Conservation (phyloP, 2,113 vertebrate species). For the Eulemur macaco region DNA sequence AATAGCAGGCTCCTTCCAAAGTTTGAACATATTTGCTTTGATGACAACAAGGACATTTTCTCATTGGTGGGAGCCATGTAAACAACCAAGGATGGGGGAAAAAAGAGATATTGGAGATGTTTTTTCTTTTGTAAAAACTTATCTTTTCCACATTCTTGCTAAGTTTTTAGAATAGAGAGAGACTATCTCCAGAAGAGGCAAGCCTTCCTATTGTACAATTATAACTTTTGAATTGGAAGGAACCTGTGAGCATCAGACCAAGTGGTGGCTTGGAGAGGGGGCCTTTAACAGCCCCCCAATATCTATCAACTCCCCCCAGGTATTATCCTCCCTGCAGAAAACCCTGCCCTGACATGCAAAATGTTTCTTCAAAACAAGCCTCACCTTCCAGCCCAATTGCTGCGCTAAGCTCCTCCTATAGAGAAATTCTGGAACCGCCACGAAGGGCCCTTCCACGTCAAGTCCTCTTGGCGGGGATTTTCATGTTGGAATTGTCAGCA, state of each 20-base stretch:
- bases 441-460: background rate
- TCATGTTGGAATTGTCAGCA: background rate
- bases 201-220: background rate
- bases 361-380: background rate
- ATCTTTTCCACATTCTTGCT: slow-evolving; percentile 12
- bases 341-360: background rate
- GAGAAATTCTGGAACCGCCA: background rate
- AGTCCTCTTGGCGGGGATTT: background rate
- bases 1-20: slow-evolving; percentile 51
- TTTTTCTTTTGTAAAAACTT: background rate
- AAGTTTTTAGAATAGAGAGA: slow-evolving; percentile 1
- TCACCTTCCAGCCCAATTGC: background rate
- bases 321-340: background rate
- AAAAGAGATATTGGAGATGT: background rate
- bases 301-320: background rate
- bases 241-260: background rate
- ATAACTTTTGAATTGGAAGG: background rate
- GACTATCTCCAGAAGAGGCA: slow-evolving; percentile 25
- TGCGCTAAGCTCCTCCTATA: background rate
- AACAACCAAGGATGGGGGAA: background rate
- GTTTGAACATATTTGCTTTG: slow-evolving; percentile 45
- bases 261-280: background rate
- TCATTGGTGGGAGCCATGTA: background rate
- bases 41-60: slow-evolving; percentile 11
- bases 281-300: background rate